phyloP scores from a whole-genome alignment of 2,797 vertebrate genomes.

The Sebastes reedi region DNA sequence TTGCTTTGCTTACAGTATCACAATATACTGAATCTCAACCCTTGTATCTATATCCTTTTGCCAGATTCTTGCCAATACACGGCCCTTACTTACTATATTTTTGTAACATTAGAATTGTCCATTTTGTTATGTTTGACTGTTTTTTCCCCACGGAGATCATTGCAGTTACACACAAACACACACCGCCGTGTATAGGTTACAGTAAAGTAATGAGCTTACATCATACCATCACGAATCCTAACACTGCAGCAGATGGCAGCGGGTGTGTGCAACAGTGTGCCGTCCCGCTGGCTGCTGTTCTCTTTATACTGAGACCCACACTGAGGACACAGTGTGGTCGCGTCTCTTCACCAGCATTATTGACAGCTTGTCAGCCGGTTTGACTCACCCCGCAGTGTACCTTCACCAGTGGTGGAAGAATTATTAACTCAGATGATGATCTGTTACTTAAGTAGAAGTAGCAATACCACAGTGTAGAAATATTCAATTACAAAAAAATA shows the following conservation, averaged over 20 bases:
- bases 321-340: constrained; percentile 3
- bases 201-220: constrained; percentile 21
- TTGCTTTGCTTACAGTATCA: no score
- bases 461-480: no score
- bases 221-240: constrained; percentile 21
- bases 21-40: no score
- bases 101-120: not conserved
- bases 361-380: constrained; percentile 2
- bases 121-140: not conserved
- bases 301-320: not conserved
- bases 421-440: not conserved
- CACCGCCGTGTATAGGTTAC: not conserved
- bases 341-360: not conserved
- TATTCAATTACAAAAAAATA: no score
- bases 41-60: no score
- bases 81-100: not conserved
- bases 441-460: not conserved
- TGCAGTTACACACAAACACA: not conserved
- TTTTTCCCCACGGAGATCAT: no score
- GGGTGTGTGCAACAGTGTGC: constrained; percentile 30
- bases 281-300: not conserved
- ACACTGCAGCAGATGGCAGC: constrained; percentile 47
- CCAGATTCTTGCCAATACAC: no score
- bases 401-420: not conserved
- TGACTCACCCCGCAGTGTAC: not conserved